A percentile compares a stretch with the other conserved stretches of the same genome.
phyloP scores from a whole-genome alignment of 2,888 invertebrate species.

The Dicranocentrus wangi region DNA sequence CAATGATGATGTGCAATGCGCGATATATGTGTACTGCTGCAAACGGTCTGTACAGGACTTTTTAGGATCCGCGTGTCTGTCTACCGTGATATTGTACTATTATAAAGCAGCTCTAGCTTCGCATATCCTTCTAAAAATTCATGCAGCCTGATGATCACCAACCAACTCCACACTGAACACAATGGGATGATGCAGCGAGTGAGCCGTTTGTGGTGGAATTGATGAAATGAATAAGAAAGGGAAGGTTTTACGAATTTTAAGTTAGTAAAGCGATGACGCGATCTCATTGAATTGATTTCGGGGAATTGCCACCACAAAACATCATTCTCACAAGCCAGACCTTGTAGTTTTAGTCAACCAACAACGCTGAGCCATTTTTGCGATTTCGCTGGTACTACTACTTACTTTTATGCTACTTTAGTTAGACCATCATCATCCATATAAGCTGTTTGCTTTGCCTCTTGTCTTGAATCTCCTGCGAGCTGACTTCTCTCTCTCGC shows the following conservation, averaged over 20 bases:
- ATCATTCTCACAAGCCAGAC: slow-evolving; percentile 48
- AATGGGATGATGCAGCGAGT: slow-evolving; percentile 1
- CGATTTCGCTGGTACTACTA: slow-evolving; percentile 22
- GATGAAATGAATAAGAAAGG: slow-evolving; percentile 56
- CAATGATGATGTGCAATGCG: too few relatives aligned
- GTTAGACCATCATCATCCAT: too few relatives aligned
- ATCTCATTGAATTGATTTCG: slow-evolving; percentile 66
- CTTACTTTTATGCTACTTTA: too few relatives aligned
- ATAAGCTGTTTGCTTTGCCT: background rate
- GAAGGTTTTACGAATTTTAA: slow-evolving; percentile 50
- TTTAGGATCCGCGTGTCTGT: too few relatives aligned
- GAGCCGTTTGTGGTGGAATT: slow-evolving; percentile 20
- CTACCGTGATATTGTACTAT: too few relatives aligned
- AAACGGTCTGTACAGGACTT: too few relatives aligned
- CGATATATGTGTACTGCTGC: too few relatives aligned
- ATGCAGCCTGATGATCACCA: slow-evolving; percentile 3
- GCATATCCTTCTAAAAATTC: slow-evolving; percentile 4
- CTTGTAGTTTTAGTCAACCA: slow-evolving; percentile 41
- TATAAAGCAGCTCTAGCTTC: too few relatives aligned
- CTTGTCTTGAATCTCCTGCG: background rate
- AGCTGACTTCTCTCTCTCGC: background rate
- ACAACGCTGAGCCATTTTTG: slow-evolving; percentile 27
- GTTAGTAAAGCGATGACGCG: slow-evolving; percentile 55
- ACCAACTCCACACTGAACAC: background rate
- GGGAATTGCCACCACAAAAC: slow-evolving; percentile 61